Percentiles rank a stretch among this genome's conserved stretches.
Evolutionary conservation across 2,113 vertebrate genomes (phyloP).

Genomic region (Sinocyclocheilus rhinocerous): DNA sequence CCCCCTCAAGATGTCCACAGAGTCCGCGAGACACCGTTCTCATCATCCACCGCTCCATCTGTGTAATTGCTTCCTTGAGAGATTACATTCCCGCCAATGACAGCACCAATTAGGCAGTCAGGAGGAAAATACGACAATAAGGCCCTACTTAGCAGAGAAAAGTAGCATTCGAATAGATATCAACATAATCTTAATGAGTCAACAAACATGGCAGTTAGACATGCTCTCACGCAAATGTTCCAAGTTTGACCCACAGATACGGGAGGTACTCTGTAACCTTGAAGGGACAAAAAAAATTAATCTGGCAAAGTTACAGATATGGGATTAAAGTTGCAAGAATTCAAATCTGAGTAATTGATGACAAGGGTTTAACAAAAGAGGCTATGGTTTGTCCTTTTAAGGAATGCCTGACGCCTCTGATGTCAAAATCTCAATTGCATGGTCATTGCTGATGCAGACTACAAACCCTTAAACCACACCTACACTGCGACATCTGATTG

Average conservation of each 20-base stretch:
- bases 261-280: not conserved
- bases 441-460: conserved; percentile 53
- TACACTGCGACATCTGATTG: conserved; percentile 76
- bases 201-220: conserved; percentile 56
- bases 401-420: conserved; percentile 48
- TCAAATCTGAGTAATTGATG: conserved; percentile 18
- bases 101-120: conserved; percentile 52
- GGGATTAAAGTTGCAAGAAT: conserved; percentile 18
- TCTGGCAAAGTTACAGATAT: not conserved
- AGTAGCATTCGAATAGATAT: conserved; percentile 49
- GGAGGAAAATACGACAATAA: conserved; percentile 54
- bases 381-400: conserved; percentile 46
- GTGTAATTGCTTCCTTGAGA: conserved; percentile 70
- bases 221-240: conserved; percentile 12
- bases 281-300: not conserved
- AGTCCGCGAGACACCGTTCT: conserved; percentile 54
- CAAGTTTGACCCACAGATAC: not conserved
- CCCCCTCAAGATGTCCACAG: conserved; percentile 45
- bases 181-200: conserved; percentile 40
- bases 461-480: conserved; percentile 67
- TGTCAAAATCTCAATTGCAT: conserved; percentile 60
- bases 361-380: conserved; percentile 27
- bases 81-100: conserved; percentile 63
- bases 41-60: conserved; percentile 60
- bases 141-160: conserved; percentile 49